Evolutionary conservation across 2,797 vertebrate genomes (phyloP), one percentile per base, ranked within the genome.

Genomic region (Sparidentex hasta): DNA sequence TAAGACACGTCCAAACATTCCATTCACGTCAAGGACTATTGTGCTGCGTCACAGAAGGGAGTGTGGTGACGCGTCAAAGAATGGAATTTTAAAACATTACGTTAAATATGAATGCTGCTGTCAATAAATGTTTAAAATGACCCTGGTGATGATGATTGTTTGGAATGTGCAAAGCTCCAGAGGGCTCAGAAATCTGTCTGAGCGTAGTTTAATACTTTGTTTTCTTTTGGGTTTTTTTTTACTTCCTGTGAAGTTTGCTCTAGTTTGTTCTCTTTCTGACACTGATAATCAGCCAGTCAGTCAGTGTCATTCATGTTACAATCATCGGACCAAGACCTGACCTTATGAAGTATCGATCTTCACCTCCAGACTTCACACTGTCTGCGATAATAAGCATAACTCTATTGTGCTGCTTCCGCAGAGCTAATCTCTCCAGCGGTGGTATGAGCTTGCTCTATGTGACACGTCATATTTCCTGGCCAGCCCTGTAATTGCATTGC

Each of bases 381-480:
- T 47, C 69, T 48, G 57, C 47, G 58, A 69, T 64, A 79, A 77
- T 65, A 67, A 84, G 52, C 57, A 73, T 78, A 64, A 78, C 46
- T 81, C 67, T 9, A 16, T 46, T 29, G 16, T 55, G 21, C 68
- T 73, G 62, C 58, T 56, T 74, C 62, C 78, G 54, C 33, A 70
- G 43, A 51, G 62, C 58, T 78, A 72, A 77, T 86, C 51, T 80
- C 62, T 44, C 21, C n/a, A 50, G 21, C 48, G 20, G 70, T 48
- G 56, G 61, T 56, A 20, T 63, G 75, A 65, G 69, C 43, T 74
- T 76, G 48, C 66, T 27, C 2, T 56, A 76, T 80, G 47, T 64
- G 63, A 83, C 72, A 78, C 62, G 46, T 62, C 44, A 68, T 86
- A 84, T 88, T 87, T 89, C 74, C 69, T 76, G n/a, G 52, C 55